Conservation (phyloP, 2,888 invertebrate genomes). For the Nymphalis c-album region DNA sequence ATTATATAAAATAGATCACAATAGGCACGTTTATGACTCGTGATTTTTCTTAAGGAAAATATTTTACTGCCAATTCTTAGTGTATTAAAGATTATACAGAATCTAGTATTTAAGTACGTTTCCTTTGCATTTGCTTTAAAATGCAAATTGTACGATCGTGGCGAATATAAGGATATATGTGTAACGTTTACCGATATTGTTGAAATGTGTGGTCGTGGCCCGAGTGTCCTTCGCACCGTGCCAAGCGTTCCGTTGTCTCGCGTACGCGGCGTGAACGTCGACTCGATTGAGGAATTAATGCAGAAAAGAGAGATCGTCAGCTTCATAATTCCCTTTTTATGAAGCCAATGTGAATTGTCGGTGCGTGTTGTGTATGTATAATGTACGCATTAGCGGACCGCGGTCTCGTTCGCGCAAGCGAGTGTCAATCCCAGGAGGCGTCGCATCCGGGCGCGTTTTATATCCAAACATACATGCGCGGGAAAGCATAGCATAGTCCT, state of each 20-base stretch:
- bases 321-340: no score
- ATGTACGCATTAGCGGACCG: background rate
- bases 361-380: slow-evolving; percentile 7
- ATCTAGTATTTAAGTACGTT: slow-evolving; percentile 28
- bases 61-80: slow-evolving; percentile 33
- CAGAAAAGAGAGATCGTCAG: background rate
- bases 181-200: background rate
- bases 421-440: slow-evolving; percentile 66
- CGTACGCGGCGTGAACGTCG: background rate
- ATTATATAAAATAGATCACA: slow-evolving; percentile 31
- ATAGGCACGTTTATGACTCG: slow-evolving; percentile 32
- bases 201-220: slow-evolving; percentile 12
- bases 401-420: slow-evolving; percentile 42
- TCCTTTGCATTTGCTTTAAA: slow-evolving; percentile 34
- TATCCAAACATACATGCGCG: slow-evolving; percentile 48
- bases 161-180: slow-evolving; percentile 9
- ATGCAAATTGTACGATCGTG: slow-evolving; percentile 30
- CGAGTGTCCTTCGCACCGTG: slow-evolving; percentile 19
- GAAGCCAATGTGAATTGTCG: background rate
- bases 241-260: background rate
- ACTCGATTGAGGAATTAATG: background rate
- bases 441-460: slow-evolving; percentile 61
- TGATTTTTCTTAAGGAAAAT: slow-evolving; percentile 30
- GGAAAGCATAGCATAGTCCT: slow-evolving; percentile 29
- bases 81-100: slow-evolving; percentile 22